These are phyloP conservation scores for Gastrophryne carolinensis DNA, from an alignment of 2,797 vertebrate species.

Conservation along the genomic window DNA sequence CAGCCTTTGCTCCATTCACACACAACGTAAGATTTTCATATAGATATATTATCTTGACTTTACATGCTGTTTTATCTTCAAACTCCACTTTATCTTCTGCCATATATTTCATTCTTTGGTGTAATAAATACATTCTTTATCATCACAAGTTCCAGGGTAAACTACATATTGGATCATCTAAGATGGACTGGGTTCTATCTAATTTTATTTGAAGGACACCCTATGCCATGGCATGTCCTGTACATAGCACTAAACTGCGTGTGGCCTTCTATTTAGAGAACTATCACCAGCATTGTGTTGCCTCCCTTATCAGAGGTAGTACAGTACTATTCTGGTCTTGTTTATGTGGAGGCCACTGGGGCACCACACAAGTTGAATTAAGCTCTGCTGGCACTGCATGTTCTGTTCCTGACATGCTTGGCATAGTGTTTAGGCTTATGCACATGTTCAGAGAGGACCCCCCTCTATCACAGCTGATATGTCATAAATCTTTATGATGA, in stretches of 20 bases:
- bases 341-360: not conserved
- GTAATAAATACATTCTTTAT: constrained; percentile 35
- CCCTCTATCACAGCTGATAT: too few species aligned
- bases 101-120: constrained; percentile 25
- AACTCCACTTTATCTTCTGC: constrained; percentile 7
- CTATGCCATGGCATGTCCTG: not conserved
- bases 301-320: not conserved
- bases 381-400: not conserved
- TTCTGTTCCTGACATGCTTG: not conserved
- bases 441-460: too few species aligned
- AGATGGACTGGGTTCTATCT: constrained; percentile 7
- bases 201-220: constrained; percentile 4
- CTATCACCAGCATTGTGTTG: not conserved
- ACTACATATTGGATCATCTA: not conserved
- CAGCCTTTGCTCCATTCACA: not conserved
- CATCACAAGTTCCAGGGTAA: not conserved
- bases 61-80: constrained; percentile 15
- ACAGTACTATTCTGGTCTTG: not conserved
- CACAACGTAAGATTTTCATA: constrained; percentile 1
- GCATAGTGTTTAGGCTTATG: too few species aligned
- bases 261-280: not conserved
- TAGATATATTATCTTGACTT: constrained; percentile 2
- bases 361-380: not conserved
- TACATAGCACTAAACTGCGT: not conserved
- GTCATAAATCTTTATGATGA: too few species aligned